phyloP scores from a whole-genome alignment of 2,888 invertebrate species.

The Drosophila tanythrix region DNA sequence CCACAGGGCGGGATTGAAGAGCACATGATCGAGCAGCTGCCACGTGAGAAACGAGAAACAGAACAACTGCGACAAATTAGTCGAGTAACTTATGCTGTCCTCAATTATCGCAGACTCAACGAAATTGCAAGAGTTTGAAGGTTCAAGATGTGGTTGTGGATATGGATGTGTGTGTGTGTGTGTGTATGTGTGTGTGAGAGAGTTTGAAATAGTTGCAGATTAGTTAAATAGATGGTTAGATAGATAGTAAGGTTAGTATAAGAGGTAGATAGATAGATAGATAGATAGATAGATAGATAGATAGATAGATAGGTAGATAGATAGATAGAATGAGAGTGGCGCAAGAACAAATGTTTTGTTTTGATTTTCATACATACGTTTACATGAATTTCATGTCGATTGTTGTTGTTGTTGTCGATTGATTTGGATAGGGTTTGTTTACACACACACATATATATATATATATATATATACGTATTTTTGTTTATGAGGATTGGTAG shows the following conservation, averaged over 20 bases:
- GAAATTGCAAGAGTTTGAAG: slow-evolving; percentile 24
- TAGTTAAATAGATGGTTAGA: slow-evolving; percentile 7
- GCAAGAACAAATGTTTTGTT: slow-evolving; percentile 25
- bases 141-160: slow-evolving; percentile 13
- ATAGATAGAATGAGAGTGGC: slow-evolving; percentile 22
- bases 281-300: slow-evolving; percentile 1
- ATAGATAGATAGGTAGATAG: slow-evolving; percentile 14
- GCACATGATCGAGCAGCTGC: slow-evolving; percentile 99
- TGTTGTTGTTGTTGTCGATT: slow-evolving; percentile 56
- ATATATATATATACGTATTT: background rate
- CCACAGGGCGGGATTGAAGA: slow-evolving; percentile 99
- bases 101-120: slow-evolving; percentile 71
- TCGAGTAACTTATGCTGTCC: slow-evolving; percentile 86
- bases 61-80: slow-evolving; percentile 91
- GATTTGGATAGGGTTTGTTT: slow-evolving; percentile 51
- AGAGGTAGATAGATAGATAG: slow-evolving; percentile 8
- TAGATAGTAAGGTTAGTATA: background rate
- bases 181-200: slow-evolving; percentile 8
- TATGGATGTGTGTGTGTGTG: slow-evolving; percentile 1
- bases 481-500: slow-evolving; percentile 30
- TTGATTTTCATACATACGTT: slow-evolving; percentile 77
- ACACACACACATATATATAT: slow-evolving; percentile 9
- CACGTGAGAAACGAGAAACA: slow-evolving; percentile 95
- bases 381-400: slow-evolving; percentile 73
- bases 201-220: slow-evolving; percentile 7